Evolutionary conservation across 2,888 invertebrate genomes (phyloP).

Genomic region (Microctonus aethiopoides): DNA sequence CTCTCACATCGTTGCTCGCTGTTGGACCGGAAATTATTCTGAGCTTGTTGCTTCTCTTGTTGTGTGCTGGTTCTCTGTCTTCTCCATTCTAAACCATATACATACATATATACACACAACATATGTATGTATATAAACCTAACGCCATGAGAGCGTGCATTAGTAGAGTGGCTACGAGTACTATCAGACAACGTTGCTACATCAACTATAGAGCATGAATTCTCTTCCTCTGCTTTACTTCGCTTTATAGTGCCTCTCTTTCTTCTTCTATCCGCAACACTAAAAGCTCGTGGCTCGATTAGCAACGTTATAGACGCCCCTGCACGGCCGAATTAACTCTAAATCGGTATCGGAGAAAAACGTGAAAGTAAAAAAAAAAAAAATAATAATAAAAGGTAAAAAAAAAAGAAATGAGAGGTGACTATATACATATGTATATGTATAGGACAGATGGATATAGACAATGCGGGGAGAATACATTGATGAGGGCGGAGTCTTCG

Average conservation of each 20-base stretch:
- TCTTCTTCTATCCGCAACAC: slow-evolving; percentile 5
- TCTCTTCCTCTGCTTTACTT: not conserved
- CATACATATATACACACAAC: not conserved
- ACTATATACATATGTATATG: no score
- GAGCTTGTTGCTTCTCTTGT: slow-evolving; percentile 39
- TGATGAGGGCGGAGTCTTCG: slow-evolving; percentile 12
- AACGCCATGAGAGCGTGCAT: no score
- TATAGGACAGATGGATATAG: not conserved
- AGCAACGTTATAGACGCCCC: slow-evolving; percentile 39
- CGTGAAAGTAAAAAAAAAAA: no score
- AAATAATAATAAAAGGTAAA: slow-evolving; percentile 11
- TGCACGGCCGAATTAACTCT: slow-evolving; percentile 43
- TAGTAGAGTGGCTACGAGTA: not conserved
- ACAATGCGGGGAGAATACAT: not conserved
- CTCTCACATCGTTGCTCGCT: slow-evolving; percentile 42
- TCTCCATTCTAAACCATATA: not conserved
- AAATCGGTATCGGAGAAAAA: slow-evolving; percentile 29
- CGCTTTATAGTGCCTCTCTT: slow-evolving; percentile 1
- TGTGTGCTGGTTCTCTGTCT: slow-evolving; percentile 28
- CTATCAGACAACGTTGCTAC: slow-evolving; percentile 1
- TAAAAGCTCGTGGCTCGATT: slow-evolving; percentile 38
- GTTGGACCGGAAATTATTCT: slow-evolving; percentile 44
- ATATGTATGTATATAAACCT: no score
- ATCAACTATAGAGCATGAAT: not conserved
- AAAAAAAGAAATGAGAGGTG: slow-evolving; percentile 8